Evolutionary conservation across 1,140 invertebrate genomes (phyloP).

Genomic region (Oncopeltus fasciatus): DNA sequence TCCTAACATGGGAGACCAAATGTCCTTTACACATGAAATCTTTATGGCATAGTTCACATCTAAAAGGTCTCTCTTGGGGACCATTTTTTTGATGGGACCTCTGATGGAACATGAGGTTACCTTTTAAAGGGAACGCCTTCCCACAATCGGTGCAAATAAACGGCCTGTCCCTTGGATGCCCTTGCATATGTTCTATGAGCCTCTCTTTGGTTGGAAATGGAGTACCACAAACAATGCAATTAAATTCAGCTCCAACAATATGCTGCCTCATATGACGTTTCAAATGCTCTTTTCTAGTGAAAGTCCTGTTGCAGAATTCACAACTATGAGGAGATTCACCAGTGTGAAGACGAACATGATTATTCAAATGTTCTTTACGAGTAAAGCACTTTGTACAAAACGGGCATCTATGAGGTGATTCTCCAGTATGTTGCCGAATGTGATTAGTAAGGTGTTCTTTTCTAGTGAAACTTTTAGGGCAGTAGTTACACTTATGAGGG

Average conservation of each 20-base stretch:
- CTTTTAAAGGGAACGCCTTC: slow-evolving; percentile 27
- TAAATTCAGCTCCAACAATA: slow-evolving; percentile 75
- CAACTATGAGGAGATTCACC: slow-evolving; percentile 71
- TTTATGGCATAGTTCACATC: slow-evolving; percentile 91
- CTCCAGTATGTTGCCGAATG: slow-evolving; percentile 56
- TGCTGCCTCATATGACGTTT: slow-evolving; percentile 72
- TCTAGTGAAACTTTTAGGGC: slow-evolving; percentile 48
- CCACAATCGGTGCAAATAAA: slow-evolving; percentile 28
- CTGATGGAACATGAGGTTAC: slow-evolving; percentile 48
- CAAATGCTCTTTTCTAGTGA: slow-evolving; percentile 67
- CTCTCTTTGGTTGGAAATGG: slow-evolving; percentile 76
- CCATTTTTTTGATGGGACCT: slow-evolving; percentile 77
- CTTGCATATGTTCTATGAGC: slow-evolving; percentile 65
- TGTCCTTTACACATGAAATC: slow-evolving; percentile 92
- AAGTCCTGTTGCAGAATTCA: slow-evolving; percentile 64
- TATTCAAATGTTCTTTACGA: slow-evolving; percentile 77
- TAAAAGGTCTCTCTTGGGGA: slow-evolving; percentile 77
- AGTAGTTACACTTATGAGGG: slow-evolving; percentile 35
- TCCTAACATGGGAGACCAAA: slow-evolving; percentile 73
- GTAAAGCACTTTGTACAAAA: slow-evolving; percentile 65
- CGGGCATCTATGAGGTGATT: slow-evolving; percentile 45
- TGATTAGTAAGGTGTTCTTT: slow-evolving; percentile 50
- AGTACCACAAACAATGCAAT: slow-evolving; percentile 73
- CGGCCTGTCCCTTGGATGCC: slow-evolving; percentile 60
- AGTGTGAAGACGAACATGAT: slow-evolving; percentile 64